Base-by-base conservation (phyloP, 2,888 invertebrate genomes). In the Brenthis ino region DNA sequence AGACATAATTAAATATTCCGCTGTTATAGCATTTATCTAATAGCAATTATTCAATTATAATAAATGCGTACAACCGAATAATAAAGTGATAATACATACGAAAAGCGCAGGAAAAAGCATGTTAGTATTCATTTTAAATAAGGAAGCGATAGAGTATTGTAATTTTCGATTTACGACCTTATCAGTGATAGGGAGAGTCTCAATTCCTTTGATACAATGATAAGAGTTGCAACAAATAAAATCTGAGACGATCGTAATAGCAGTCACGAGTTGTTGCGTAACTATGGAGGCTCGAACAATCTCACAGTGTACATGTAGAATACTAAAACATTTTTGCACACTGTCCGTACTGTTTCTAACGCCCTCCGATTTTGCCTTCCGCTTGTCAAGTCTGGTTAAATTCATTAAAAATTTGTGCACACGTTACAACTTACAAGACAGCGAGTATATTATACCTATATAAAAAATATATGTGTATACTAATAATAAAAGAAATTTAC, bases 241-340 rank as follows among this genome's bases (percentile, higher is more conserved):
- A 79, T 79, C 78, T 75, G 79, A 81, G 79, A 73, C 76, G 78
- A 76, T 81, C 75, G 82, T 88, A 87, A 89, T 85, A 85, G 85
- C 85, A 91, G 89, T 93, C 92, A 93, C 92, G 92, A 91, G 92
- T 84, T 86, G 83, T 93, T 93, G 81, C 91, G 90, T 91, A 92
- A 92, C 84, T 76, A 74, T 74, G 66, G 72, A 76, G 77, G 76
- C 74, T 80, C 82, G 79, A 80, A 83, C 85, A 85, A 85, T 88
- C 85, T 86, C 79, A 80, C 79, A 79, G 81, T 82, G 77, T 86
- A 84, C 80, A 82, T 82, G 80, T 79, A 71, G 82, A 83, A 84
- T 83, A 83, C 75, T 79, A 77, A 84, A 83, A 80, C 73, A 72
- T 73, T 76, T 78, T 80, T 79, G 72, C 72, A 66, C 55, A 70